Percentiles rank a stretch among this genome's conserved stretches.
phyloP scores from a whole-genome alignment of 2,888 invertebrate species.

The Plagodis dolabraria region DNA sequence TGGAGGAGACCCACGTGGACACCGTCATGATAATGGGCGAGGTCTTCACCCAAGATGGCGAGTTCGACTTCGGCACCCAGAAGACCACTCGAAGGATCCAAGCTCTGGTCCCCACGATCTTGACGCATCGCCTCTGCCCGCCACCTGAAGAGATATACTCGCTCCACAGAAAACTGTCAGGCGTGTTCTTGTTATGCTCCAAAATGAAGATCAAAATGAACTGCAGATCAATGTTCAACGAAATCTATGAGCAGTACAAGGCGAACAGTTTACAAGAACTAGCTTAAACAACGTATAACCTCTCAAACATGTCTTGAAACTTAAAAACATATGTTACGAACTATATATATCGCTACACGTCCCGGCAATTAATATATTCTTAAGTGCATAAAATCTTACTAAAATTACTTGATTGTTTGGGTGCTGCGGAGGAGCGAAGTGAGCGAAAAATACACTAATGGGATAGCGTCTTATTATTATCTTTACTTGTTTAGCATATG shows the following conservation, averaged over 20 bases:
- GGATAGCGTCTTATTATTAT: too few species aligned
- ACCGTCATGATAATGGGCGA: conserved; percentile 99
- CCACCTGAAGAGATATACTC: conserved; percentile 99
- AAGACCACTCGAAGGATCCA: conserved; percentile 91
- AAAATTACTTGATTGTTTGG: too few species aligned
- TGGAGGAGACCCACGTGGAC: conserved; percentile 98
- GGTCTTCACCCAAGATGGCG: conserved; percentile 91
- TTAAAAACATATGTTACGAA: too few species aligned
- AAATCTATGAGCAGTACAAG: conserved; percentile 90
- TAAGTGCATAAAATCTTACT: too few species aligned
- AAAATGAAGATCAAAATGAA: conserved; percentile 93
- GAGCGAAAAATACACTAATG: too few species aligned
- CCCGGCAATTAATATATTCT: too few species aligned
- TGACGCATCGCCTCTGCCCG: conserved; percentile 96
- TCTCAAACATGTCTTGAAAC: neutral
- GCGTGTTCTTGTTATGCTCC: conserved; percentile 96
- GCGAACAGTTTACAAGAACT: conserved; percentile 21
- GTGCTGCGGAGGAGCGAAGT: too few species aligned
- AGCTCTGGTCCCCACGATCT: conserved; percentile 95
- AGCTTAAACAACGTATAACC: neutral
- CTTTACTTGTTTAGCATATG: too few species aligned
- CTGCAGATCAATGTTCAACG: conserved; percentile 93
- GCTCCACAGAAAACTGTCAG: conserved; percentile 97
- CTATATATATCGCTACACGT: too few species aligned
- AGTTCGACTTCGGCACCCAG: conserved; percentile 96